These are phyloP conservation scores for Crossocerus cetratus DNA, from an alignment of 2,888 invertebrate genomes.

Conservation along the genomic window DNA sequence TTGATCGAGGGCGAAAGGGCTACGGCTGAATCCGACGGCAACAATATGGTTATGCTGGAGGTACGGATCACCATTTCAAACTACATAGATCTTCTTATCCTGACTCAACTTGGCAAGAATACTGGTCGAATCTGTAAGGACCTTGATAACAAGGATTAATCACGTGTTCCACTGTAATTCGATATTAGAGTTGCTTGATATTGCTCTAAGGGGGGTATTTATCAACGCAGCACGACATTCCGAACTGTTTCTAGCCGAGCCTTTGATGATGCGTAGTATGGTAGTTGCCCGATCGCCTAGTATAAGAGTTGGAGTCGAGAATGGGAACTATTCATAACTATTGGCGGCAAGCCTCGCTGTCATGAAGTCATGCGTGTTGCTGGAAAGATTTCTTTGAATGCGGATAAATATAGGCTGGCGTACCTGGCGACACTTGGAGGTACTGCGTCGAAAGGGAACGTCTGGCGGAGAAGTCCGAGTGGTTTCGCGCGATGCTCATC, in stretches of 20 bases:
- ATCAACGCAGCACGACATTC: too few species aligned
- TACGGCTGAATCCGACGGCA: constrained; percentile 36
- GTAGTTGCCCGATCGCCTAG: too few species aligned
- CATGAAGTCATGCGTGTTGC: neutral
- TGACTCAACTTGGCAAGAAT: too few species aligned
- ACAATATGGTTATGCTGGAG: constrained; percentile 66
- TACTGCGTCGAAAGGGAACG: constrained; percentile 84
- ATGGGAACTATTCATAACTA: neutral
- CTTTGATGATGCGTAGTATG: too few species aligned
- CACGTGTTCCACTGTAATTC: too few species aligned
- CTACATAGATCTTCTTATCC: too few species aligned
- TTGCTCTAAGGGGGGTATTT: too few species aligned
- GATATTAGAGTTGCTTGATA: too few species aligned
- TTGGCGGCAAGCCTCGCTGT: neutral
- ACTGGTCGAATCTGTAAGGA: too few species aligned
- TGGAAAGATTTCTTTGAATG: constrained; percentile 2
- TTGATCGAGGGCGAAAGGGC: constrained; percentile 49
- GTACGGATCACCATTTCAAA: constrained; percentile 37
- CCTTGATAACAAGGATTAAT: too few species aligned
- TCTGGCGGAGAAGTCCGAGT: constrained; percentile 81
- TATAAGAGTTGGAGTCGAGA: neutral
- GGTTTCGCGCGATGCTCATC: constrained; percentile 81
- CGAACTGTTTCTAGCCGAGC: too few species aligned
- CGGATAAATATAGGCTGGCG: constrained; percentile 78
- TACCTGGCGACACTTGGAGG: constrained; percentile 82